phyloP scores from a whole-genome alignment of 2,113 vertebrate genomes.

The Physeter macrocephalus region DNA sequence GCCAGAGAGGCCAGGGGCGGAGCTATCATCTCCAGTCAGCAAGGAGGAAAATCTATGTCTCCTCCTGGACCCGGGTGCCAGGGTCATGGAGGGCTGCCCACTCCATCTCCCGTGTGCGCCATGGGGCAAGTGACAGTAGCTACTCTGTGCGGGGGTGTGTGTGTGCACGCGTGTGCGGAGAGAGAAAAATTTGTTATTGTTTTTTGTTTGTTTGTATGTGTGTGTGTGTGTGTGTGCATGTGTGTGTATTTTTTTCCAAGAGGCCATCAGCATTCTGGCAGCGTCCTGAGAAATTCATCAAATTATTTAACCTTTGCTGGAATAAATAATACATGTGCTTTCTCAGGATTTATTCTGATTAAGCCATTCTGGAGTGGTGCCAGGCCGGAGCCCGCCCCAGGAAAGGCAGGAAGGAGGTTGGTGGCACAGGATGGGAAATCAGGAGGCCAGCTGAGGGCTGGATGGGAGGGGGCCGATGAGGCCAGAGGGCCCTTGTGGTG shows the following conservation, averaged over 20 bases:
- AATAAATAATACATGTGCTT: constrained; percentile 79
- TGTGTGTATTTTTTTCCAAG: constrained; percentile 30
- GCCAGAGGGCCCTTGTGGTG: neutral
- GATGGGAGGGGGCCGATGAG: constrained; percentile 44
- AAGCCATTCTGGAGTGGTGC: constrained; percentile 72
- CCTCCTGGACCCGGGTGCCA: neutral
- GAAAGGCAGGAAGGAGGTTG: constrained; percentile 71
- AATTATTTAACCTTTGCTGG: constrained; percentile 79
- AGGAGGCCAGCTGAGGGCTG: constrained; percentile 59
- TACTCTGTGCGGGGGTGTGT: neutral
- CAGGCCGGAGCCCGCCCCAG: constrained; percentile 69
- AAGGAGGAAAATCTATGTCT: neutral
- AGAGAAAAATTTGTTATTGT: neutral
- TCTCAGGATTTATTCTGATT: constrained; percentile 77
- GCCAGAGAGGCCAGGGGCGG: neutral
- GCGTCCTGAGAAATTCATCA: constrained; percentile 76
- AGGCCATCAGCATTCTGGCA: constrained; percentile 73
- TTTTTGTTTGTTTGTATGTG: neutral
- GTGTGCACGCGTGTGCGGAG: neutral
- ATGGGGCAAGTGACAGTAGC: neutral
- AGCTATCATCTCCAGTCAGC: neutral
- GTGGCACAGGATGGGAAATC: constrained; percentile 67
- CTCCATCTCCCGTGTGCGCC: neutral
- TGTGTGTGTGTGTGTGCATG: neutral
- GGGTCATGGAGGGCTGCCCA: neutral